Base-by-base conservation (phyloP, 2,113 vertebrate genomes). In the Corvus cornix region DNA sequence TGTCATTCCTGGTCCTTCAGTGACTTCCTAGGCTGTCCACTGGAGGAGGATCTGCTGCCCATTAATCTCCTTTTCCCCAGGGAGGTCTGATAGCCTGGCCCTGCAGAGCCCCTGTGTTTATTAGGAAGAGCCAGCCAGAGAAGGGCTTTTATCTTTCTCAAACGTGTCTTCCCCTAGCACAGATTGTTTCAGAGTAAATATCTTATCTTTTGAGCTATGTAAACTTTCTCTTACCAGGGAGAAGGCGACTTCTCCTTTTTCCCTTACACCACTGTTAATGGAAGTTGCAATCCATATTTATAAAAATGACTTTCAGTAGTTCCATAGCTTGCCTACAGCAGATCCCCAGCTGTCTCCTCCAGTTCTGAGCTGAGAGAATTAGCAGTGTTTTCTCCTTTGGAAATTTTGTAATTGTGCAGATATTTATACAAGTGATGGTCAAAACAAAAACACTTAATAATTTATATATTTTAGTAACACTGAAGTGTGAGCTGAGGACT, bases 111-210 rank as follows among this genome's bases (percentile, higher is more conserved):
- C 27, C 80, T 41, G 19, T 78, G 94, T 73, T 84, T 82, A 24
- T 62, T 41, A 46, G 60, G 66, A 60, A 28, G n/a, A 80, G 48
- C 16, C 86, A 84, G 48, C 46, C 74, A 69, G 49, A 73, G 74
- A 46, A 87, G 27, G 13, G 55, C 62, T 85, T 94, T 93, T 76
- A 66, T 91, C 87, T 87, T 49, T 89, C 56, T 84, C 69, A 58
- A 17, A 53, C 0, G 7, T 33, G 26, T 49, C 76, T 48, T 72
- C n/a, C 53, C 66, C 58, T 26, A 49, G 52, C 76, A 89, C 64
- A 92, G 90, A 22, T 17, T 39, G 41, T n/a, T 46, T 74, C 20
- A 23, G 28, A 72, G 66, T 83, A 79, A 91, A 31, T 84, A 64
- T 31, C 79, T 85, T 85, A 31, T 84, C 86, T 89, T 53, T 26